A percentile compares a stretch with the other conserved stretches of the same genome.
These are phyloP conservation scores for Hyperopisus bebe DNA, from an alignment of 2,113 vertebrate species.

Conservation along the genomic window DNA sequence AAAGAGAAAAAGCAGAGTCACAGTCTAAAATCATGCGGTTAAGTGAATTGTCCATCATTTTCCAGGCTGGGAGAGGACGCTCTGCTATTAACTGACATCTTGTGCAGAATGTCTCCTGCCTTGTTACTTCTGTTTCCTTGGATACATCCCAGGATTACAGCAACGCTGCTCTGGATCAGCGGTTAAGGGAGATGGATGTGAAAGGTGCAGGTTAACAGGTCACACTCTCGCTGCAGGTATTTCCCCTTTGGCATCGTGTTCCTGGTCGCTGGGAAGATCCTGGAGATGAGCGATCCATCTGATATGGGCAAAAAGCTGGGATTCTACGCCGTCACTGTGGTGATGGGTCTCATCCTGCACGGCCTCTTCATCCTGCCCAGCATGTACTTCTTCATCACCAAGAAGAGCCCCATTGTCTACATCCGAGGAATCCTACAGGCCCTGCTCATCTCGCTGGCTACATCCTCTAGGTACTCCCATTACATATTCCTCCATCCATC, in stretches of 20 bases:
- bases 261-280: slow-evolving; percentile 91
- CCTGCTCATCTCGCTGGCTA: slow-evolving; percentile 90
- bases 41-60: not conserved
- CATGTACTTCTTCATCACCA: slow-evolving; percentile 96
- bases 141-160: not conserved
- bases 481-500: not conserved
- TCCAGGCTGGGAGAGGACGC: not conserved
- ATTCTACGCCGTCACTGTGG: slow-evolving; percentile 89
- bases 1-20: not conserved
- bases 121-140: not conserved
- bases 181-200: not conserved
- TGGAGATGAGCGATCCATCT: slow-evolving; percentile 94
- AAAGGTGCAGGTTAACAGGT: not conserved
- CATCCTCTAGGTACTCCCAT: slow-evolving; percentile 82
- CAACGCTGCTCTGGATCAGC: not conserved
- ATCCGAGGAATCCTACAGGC: slow-evolving; percentile 94
- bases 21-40: not conserved
- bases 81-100: not conserved
- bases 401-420: slow-evolving; percentile 93
- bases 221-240: slow-evolving; percentile 64
- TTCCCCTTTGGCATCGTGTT: slow-evolving; percentile 96
- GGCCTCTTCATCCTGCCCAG: slow-evolving; percentile 89
- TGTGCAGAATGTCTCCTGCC: not conserved
- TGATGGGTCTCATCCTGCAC: slow-evolving; percentile 84
- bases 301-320: slow-evolving; percentile 90